A percentile compares a stretch with the other conserved stretches of the same genome.
Conservation (phyloP, 2,113 vertebrate species). For the Sitta europaea region DNA sequence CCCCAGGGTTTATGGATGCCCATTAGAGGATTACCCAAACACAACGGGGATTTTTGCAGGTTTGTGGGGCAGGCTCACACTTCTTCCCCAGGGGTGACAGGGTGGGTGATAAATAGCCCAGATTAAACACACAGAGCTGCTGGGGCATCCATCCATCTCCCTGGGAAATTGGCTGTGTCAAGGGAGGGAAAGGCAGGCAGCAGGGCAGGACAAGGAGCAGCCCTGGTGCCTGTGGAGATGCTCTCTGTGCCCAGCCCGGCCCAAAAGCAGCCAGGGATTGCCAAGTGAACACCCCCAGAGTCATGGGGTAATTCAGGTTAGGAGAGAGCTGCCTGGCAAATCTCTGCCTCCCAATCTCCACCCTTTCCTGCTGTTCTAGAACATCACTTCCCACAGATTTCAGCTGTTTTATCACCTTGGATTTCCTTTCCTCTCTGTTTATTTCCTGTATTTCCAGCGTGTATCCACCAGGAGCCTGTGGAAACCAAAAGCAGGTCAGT, state of each 20-base stretch:
- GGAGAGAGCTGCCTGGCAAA: not conserved
- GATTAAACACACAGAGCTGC: not conserved
- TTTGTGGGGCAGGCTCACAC: not conserved
- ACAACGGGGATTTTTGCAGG: not conserved
- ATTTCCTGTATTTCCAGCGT: not conserved
- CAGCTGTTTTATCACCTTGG: not conserved
- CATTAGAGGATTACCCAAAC: constrained; percentile 6
- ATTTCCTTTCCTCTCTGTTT: not conserved
- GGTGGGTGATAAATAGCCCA: not conserved
- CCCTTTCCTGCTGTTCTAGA: not conserved
- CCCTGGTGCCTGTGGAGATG: not conserved
- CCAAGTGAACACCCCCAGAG: not conserved
- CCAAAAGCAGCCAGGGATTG: accelerated
- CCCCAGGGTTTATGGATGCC: not conserved
- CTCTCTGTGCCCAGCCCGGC: not conserved
- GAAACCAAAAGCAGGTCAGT: constrained; percentile 14
- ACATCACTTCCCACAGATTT: not conserved
- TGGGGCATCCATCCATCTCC: constrained; percentile 39
- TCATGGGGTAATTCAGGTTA: not conserved
- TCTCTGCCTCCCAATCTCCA: not conserved
- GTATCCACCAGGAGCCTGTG: not conserved
- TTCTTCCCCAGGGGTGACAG: not conserved
- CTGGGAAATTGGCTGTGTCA: constrained; percentile 19
- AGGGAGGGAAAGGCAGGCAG: not conserved
- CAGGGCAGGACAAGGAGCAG: not conserved